Percentiles rank a stretch among this genome's conserved stretches.
Evolutionary conservation across 2,113 vertebrate genomes (phyloP).

Genomic region (Pycnonotus jocosus): DNA sequence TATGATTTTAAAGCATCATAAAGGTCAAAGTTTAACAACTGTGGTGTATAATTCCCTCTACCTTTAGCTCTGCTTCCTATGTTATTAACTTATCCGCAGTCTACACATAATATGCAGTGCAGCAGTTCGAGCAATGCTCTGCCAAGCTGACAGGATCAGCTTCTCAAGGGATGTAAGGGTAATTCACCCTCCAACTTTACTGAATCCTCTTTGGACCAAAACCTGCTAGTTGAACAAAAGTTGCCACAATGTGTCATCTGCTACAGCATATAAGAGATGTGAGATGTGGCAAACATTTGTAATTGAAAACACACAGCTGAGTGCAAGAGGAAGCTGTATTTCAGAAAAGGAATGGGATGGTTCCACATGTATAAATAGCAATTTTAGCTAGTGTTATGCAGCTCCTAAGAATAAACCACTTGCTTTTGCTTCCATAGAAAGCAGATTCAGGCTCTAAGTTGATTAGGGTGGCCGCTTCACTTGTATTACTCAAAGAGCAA

Average conservation of each 20-base stretch:
- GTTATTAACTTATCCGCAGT: conserved; percentile 45
- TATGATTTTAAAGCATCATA: conserved; percentile 43
- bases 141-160: conserved; percentile 26
- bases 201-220: conserved; percentile 46
- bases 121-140: not conserved
- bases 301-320: conserved; percentile 18
- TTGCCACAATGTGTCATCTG: conserved; percentile 31
- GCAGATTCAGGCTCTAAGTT: not conserved
- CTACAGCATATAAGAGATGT: not conserved
- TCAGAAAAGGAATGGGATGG: not conserved
- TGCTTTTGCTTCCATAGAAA: not conserved
- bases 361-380: not conserved
- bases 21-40: conserved; percentile 57
- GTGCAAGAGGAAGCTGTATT: not conserved
- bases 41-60: not conserved
- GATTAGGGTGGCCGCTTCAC: not conserved
- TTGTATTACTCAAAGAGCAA: not conserved
- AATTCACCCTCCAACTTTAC: conserved; percentile 20
- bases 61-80: conserved; percentile 21
- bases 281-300: not conserved
- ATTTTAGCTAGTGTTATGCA: not conserved
- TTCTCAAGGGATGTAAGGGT: conserved; percentile 16
- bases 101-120: not conserved
- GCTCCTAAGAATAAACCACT: not conserved
- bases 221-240: conserved; percentile 19